Evolutionary conservation across 2,797 vertebrate genomes (phyloP).

Genomic region (Valencia hispanica): DNA sequence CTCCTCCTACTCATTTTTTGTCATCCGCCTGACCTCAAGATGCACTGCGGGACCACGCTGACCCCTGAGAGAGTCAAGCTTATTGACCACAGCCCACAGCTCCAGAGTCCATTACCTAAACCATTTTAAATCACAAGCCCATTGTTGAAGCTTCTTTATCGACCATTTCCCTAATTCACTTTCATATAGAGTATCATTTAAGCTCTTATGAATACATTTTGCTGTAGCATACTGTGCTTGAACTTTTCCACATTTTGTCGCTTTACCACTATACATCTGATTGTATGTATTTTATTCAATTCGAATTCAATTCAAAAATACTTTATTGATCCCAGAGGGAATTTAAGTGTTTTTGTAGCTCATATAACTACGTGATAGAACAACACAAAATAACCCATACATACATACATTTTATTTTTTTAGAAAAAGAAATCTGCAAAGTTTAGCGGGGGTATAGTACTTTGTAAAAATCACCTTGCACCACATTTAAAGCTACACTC

Average conservation of each 20-base stretch:
- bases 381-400: background rate
- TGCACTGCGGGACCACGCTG: slow-evolving; percentile 51
- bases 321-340: too few relatives aligned
- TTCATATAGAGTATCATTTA: slow-evolving; percentile 28
- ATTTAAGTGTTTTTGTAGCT: too few relatives aligned
- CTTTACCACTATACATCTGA: background rate
- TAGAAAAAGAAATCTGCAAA: background rate
- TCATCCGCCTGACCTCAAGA: slow-evolving; percentile 71
- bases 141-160: slow-evolving; percentile 53
- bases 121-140: slow-evolving; percentile 67
- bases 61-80: slow-evolving; percentile 61
- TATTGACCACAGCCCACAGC: slow-evolving; percentile 72
- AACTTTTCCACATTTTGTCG: background rate
- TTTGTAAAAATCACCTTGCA: background rate
- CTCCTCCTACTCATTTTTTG: slow-evolving; percentile 67
- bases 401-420: background rate
- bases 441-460: background rate
- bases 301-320: too few relatives aligned
- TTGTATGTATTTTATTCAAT: background rate
- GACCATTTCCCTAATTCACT: slow-evolving; percentile 48
- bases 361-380: too few relatives aligned
- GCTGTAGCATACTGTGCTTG: background rate
- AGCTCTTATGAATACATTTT: slow-evolving; percentile 34
- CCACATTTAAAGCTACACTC: background rate
- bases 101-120: slow-evolving; percentile 74